phyloP scores from a whole-genome alignment of 2,113 vertebrate species.

The pig (Sus scrofa) region T2T-Sscrofa CM000824.6:139553001-139553500 shows the following conservation, averaged over 20 bases:
- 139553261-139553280: neutral
- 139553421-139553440: no score
- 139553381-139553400: neutral
- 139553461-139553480: neutral
- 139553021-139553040: neutral
- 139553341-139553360: neutral
- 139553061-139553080: neutral
- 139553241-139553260: neutral
- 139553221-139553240: neutral
- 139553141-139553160: neutral
- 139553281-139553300: neutral
- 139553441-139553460: no score
- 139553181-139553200: neutral
- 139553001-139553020: neutral
- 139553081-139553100: conserved; percentile 18
- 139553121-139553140: neutral
- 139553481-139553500: neutral
- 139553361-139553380: neutral
- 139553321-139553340: neutral
- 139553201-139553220: neutral
- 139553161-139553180: neutral
- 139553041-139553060: neutral
- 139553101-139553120: neutral
- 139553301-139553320: neutral
- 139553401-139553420: neutral